phyloP scores from a whole-genome alignment of 2,113 vertebrate genomes.

The Cavia aperea region DNA sequence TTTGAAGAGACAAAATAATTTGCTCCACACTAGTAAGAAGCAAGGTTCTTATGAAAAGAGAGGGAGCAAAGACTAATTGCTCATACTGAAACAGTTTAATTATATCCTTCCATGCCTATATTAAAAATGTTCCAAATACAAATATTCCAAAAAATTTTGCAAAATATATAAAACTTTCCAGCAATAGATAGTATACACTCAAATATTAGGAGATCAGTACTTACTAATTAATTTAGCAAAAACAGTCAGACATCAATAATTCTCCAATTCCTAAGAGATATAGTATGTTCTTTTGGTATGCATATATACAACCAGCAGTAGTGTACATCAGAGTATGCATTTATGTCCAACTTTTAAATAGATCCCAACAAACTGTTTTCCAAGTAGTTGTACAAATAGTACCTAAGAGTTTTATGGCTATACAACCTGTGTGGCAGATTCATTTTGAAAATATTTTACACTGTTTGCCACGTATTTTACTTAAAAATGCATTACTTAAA shows the following conservation, averaged over 20 bases:
- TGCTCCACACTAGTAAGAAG: neutral
- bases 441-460: slow-evolving; percentile 35
- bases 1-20: slow-evolving; percentile 1
- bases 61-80: neutral
- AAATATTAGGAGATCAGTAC: slow-evolving; percentile 82
- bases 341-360: neutral
- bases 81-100: neutral
- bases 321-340: neutral
- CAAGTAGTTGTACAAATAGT: neutral
- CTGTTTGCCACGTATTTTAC: neutral
- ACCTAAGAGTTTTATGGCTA: neutral
- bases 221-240: slow-evolving; percentile 79
- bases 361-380: neutral
- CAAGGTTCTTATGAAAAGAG: neutral
- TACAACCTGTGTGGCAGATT: slow-evolving; percentile 27
- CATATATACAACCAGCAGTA: neutral
- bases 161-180: slow-evolving; percentile 86
- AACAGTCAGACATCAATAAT: slow-evolving; percentile 72
- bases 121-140: slow-evolving; percentile 27
- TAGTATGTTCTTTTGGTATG: neutral
- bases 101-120: slow-evolving; percentile 8
- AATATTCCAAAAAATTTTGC: slow-evolving; percentile 65
- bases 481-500: slow-evolving; percentile 28
- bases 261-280: slow-evolving; percentile 47
- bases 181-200: slow-evolving; percentile 84